Evolutionary conservation across 2,797 vertebrate genomes (phyloP), one percentile per base, ranked within the genome.

Genomic region (Helostoma temminkii): DNA sequence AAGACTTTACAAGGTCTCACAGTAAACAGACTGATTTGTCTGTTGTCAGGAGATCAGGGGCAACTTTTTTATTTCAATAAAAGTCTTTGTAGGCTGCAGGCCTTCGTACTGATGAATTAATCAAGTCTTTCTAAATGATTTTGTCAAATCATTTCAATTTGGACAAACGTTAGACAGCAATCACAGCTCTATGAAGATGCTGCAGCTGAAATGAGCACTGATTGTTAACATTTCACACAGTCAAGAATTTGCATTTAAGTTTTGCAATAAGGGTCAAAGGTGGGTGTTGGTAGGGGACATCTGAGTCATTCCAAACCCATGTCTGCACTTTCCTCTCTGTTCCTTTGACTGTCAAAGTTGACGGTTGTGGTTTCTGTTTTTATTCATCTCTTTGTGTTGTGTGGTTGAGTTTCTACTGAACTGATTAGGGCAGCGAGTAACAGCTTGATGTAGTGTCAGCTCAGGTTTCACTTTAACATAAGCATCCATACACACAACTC

Each of bases 1-100:
- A 39, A 18, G 16, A 47, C 36, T 39, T 8, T 21, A 43, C 21
- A 26, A 24, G 34, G 10, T 2, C 39, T 47, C 15, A 28, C 36
- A 42, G 5, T 41, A 1, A 70, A 26, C 47, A 37, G 9, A 10
- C 22, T 46, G 43, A n/a, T 41, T 21, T 56, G 1, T 46, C 43
- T 64, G 39, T 42, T 64, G 48, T 59, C 60, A 26, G 37, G 24
- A 39, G 55, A 65, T 55, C 65, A n/a, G 34, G 22, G 19, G 8
- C 0, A 34, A 47, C 30, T 26, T 42, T 42, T 47, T 58, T 5
- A 52, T 46, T 6, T 4, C 21, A 60, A 61, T 67, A 9, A 15
- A 34, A 21, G 28, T 39, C 14, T 55, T 45, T 36, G 28, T 19
- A 52, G 39, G 24, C 63, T 43, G 39, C 14, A 39, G 37, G 8